Base-by-base conservation (phyloP, 2,797 vertebrate genomes). In the Cossypha niveicapilla region DNA sequence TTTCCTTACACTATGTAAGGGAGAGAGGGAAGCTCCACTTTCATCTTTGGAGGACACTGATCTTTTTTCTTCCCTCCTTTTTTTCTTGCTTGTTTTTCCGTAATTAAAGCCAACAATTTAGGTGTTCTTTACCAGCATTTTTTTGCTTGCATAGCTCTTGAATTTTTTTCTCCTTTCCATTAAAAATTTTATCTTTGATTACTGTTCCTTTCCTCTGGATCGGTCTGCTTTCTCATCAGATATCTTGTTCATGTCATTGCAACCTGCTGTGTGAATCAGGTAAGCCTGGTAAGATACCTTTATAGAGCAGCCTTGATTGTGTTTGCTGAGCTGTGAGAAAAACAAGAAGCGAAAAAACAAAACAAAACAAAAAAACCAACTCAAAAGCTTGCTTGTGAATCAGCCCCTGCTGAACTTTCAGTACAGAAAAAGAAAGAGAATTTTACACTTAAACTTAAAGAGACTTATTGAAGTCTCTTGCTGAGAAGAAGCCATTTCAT, bases 391-490 rank as follows among this genome's bases (percentile, higher is more conserved):
- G 11, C 74, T 82, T 72, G 30, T 87, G 61, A 72, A 78, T 76
- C 3, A 6, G 16, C 48, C 41, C 62, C 60, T 15, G 30, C 24
- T 90, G 67, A 89, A 88, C 74, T 9, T 82, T 48, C 18, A 67
- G 21, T 16, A 70, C 18, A 72, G 47, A 34, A 68, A 93, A 92
- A 65, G 41, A 73, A 51, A 88, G 62, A 78, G 73, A 91, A 77
- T 61, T 90, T 96, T 93, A 56, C 53, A 37, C 86, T 76, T 82
- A 88, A 78, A 75, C 86, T 84, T 87, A 41, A 91, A 87, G 56
- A 47, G 24, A 82, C 58, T 91, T 91, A 51, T 5, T 73, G 73
- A 92, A 90, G 41, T 50, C 62, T 71, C 56, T 54, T 86, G 62
- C 77, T 93, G 74, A 53, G 88, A 90, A 62, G 60, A 88, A 94